phyloP scores from a whole-genome alignment of 2,888 invertebrate genomes.

The Coremacera marginata region DNA sequence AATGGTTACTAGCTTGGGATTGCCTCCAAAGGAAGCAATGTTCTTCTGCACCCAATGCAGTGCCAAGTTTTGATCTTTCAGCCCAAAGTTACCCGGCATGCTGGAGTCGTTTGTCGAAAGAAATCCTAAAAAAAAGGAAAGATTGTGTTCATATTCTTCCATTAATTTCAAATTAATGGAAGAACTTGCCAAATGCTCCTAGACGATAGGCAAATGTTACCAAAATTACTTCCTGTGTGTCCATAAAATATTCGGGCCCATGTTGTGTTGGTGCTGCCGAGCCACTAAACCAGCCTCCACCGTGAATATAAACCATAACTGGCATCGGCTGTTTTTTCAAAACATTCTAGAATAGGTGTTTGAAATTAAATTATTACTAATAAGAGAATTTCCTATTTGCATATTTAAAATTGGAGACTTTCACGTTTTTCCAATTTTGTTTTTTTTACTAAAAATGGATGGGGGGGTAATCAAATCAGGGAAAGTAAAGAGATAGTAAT shows the following conservation, averaged over 20 bases:
- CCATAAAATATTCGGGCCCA: constrained; percentile 72
- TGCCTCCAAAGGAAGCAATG: constrained; percentile 69
- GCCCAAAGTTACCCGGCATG: constrained; percentile 71
- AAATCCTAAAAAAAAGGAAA: constrained; percentile 65
- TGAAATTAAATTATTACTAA: too few relatives aligned
- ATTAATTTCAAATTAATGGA: too few relatives aligned
- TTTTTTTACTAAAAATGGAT: too few relatives aligned
- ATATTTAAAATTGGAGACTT: too few relatives aligned
- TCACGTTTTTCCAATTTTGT: too few relatives aligned
- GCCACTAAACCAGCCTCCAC: constrained; percentile 72
- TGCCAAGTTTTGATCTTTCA: constrained; percentile 71
- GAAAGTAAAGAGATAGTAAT: too few relatives aligned
- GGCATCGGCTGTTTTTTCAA: constrained; percentile 55
- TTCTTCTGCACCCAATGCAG: constrained; percentile 70
- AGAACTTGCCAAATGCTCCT: constrained; percentile 61
- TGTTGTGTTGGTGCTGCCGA: constrained; percentile 65
- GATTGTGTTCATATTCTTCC: background rate
- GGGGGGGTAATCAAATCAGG: too few relatives aligned
- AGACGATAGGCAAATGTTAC: constrained; percentile 70
- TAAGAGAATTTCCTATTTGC: too few relatives aligned
- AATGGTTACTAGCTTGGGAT: constrained; percentile 68
- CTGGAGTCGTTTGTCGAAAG: constrained; percentile 69
- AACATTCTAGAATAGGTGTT: too few relatives aligned
- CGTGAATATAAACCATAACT: constrained; percentile 72
- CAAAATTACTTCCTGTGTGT: constrained; percentile 68